Evolutionary conservation across 2,888 invertebrate genomes (phyloP).

Genomic region (Melanostoma scalare): DNA sequence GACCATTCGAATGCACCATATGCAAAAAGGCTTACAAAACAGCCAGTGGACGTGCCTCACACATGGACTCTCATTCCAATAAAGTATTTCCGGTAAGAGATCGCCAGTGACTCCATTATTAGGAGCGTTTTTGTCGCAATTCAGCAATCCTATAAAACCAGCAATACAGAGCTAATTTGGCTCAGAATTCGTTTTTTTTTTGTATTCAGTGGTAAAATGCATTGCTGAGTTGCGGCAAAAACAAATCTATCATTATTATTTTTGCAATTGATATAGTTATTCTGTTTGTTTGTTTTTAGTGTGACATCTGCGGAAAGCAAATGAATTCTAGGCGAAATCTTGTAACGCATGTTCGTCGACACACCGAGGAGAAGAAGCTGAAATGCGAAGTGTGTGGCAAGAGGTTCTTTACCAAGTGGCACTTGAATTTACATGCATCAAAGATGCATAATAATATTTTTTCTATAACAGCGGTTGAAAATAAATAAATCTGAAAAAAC

Average conservation of each 20-base stretch:
- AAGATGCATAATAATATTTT: slow-evolving; percentile 62
- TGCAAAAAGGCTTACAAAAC: slow-evolving; percentile 70
- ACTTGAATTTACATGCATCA: slow-evolving; percentile 64
- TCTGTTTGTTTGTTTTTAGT: slow-evolving; percentile 29
- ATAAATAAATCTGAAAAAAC: no score
- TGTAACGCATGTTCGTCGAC: slow-evolving; percentile 61
- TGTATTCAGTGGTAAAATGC: no score
- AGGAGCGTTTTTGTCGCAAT: no score
- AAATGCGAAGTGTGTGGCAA: slow-evolving; percentile 65
- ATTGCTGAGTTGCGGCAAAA: no score
- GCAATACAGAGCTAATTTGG: no score
- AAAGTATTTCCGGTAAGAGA: slow-evolving; percentile 64
- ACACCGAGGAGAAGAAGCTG: slow-evolving; percentile 63
- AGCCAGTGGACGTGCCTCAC: slow-evolving; percentile 63
- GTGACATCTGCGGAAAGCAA: slow-evolving; percentile 64
- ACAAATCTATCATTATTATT: no score
- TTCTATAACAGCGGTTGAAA: no score
- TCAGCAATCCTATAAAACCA: no score
- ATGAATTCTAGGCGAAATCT: slow-evolving; percentile 66
- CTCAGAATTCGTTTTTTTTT: no score
- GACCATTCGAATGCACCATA: slow-evolving; percentile 67
- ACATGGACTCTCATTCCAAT: slow-evolving; percentile 69
- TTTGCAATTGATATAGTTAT: neutral
- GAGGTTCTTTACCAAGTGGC: slow-evolving; percentile 66
- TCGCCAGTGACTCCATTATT: neutral